A percentile compares a stretch with the other conserved stretches of the same genome.
These are phyloP conservation scores for Takifugu flavidus DNA, from an alignment of 2,113 vertebrate species.

Conservation along the genomic window DNA sequence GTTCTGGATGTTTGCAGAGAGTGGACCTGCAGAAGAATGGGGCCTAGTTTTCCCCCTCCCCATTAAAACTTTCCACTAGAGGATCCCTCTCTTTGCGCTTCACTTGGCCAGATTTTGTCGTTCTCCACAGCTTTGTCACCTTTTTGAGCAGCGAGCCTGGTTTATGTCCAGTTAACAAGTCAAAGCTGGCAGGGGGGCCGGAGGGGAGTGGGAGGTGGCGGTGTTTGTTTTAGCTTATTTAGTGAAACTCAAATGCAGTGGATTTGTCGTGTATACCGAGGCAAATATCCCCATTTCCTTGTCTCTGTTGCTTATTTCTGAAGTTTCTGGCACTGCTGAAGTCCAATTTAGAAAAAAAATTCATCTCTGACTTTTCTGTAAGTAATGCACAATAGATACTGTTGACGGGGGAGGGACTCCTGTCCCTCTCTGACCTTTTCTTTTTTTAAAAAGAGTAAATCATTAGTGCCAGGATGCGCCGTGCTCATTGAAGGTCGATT, in stretches of 20 bases:
- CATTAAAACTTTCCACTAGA: constrained; percentile 26
- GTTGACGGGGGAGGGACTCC: constrained; percentile 56
- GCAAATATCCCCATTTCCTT: constrained; percentile 18
- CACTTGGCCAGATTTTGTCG: constrained; percentile 18
- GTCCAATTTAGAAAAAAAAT: constrained; percentile 9
- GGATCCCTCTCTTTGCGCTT: constrained; percentile 6
- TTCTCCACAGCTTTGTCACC: constrained; percentile 43
- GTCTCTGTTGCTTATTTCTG: constrained; percentile 22
- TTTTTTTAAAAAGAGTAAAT: constrained; percentile 11
- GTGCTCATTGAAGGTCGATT: too few relatives aligned
- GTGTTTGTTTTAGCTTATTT: constrained; percentile 25
- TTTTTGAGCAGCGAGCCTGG: constrained; percentile 17
- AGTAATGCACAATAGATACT: constrained; percentile 55
- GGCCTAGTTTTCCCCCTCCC: too few relatives aligned
- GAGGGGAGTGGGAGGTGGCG: constrained; percentile 47
- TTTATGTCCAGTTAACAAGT: constrained; percentile 66
- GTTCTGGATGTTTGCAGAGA: constrained; percentile 22
- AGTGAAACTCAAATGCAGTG: constrained; percentile 33
- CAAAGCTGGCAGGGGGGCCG: constrained; percentile 70
- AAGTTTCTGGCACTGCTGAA: constrained; percentile 40
- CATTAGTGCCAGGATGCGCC: too few relatives aligned
- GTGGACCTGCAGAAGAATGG: constrained; percentile 2
- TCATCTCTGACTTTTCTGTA: constrained; percentile 27
- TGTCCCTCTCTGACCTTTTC: constrained; percentile 49
- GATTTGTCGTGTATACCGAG: constrained; percentile 30